Conservation (phyloP, 2,888 invertebrate species). For the Lasioglossum zephyrum region DNA sequence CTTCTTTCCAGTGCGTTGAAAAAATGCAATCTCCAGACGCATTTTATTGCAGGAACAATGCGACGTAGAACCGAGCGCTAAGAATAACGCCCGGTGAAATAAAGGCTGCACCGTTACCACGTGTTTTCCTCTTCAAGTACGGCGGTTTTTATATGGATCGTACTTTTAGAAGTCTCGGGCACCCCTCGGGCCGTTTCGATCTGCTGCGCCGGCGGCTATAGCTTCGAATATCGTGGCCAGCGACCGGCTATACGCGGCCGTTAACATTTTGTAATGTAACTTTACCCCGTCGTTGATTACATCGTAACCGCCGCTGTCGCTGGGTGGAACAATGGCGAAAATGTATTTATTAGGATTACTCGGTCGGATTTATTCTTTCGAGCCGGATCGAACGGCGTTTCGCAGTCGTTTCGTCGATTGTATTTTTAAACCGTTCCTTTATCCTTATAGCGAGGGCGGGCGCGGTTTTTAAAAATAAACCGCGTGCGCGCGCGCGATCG, state of each 20-base stretch:
- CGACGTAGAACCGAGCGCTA: neutral
- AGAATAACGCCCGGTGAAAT: conserved; percentile 8
- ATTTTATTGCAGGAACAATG: neutral
- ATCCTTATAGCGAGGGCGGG: conserved; percentile 30
- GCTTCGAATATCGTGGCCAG: conserved; percentile 7
- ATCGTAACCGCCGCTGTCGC: conserved; percentile 16
- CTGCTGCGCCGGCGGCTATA: neutral
- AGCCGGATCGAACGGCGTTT: conserved; percentile 14
- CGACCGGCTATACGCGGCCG: conserved; percentile 6
- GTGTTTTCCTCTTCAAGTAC: conserved; percentile 1
- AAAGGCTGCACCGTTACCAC: conserved; percentile 12
- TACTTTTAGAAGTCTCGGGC: neutral
- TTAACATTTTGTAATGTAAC: conserved; percentile 52
- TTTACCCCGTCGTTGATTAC: conserved; percentile 41
- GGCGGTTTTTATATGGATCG: conserved; percentile 11
- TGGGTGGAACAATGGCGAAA: conserved; percentile 34
- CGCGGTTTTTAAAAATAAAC: conserved; percentile 48
- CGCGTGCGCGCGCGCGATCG: neutral
- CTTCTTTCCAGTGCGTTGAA: neutral
- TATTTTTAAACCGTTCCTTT: conserved; percentile 63
- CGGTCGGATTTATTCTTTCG: conserved; percentile 33
- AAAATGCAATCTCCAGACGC: neutral
- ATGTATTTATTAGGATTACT: conserved; percentile 50
- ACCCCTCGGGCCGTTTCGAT: neutral
- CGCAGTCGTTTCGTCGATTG: conserved; percentile 36